Base-by-base conservation (phyloP, 2,888 invertebrate species). In the Hypomecis punctinalis region DNA sequence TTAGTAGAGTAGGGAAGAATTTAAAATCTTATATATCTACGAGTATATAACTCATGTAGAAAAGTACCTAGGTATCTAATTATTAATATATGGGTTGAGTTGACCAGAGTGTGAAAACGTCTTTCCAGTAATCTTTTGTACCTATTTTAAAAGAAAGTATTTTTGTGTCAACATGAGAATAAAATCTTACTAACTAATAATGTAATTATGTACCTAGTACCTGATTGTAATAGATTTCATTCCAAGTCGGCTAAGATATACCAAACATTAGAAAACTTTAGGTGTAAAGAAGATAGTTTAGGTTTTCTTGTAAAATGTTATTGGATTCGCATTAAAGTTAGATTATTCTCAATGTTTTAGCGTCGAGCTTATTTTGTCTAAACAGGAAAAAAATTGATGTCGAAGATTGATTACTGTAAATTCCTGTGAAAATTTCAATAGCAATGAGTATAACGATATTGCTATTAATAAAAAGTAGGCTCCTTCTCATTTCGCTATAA, bases 381-480 rank as follows among this genome's bases (percentile, higher is more conserved):
- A 47, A 11, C 10, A 40, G 11, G 40, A 48, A 48, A 23, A 39
- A 36, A 45, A 10, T 4, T 4, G 5, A 6, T 7, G n/a, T 13
- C 13, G 39, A n/a, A n/a, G n/a, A 23, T 51, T 35, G 5, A 37
- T 23, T 13, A 4, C 13, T 53, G 13, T 40, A 10, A 10, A 43
- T 42, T 55, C 63, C 63, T 63, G 36, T 11, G 4, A 2, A 42
- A 51, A 51, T 13, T 45, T 6, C 43, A 36, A 23, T 45, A 51
- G 60, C 64, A 56, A 60, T 51, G 0, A 6, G 6, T 8, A 11
- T 39, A 6, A 10, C 47, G 10, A 6, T 6, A 35, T 62, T 59
- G 58, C 61, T 55, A 49, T 61, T 10, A 10, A 11, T 58, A 63
- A 58, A 68, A 68, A 47, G 58, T 62, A 63, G 59, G 68, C 66